Conservation (phyloP, 2,113 vertebrate species). For the Cepphus grylle region DNA sequence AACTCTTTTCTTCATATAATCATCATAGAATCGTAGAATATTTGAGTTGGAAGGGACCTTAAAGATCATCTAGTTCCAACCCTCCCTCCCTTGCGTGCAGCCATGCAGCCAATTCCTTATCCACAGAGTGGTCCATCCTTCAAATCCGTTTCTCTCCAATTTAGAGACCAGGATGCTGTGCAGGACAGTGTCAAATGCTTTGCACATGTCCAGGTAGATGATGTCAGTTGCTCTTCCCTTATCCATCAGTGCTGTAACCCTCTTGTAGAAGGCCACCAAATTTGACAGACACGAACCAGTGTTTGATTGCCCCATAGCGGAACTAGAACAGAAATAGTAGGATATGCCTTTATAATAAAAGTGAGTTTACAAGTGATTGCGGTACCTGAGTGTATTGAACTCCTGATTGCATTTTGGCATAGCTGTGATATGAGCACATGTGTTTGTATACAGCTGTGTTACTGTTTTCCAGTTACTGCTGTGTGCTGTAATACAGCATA, state of each 20-base stretch:
- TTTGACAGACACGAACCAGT: neutral
- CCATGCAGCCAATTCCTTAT: neutral
- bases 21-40: neutral
- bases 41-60: neutral
- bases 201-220: neutral
- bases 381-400: neutral
- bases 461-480: fast-evolving
- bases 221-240: neutral
- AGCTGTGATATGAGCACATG: fast-evolving
- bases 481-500: fast-evolving
- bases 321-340: neutral
- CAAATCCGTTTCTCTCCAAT: neutral
- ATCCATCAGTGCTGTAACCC: neutral
- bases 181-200: neutral
- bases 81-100: neutral
- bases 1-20: neutral
- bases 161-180: neutral
- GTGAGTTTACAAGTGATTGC: neutral
- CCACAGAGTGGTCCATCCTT: neutral
- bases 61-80: neutral
- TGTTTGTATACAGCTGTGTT: neutral
- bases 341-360: neutral
- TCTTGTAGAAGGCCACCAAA: neutral
- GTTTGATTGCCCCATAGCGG: neutral
- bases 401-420: neutral